A percentile compares a stretch with the other conserved stretches of the same genome.
These are phyloP conservation scores for Thryonomys swinderianus DNA, from an alignment of 2,113 vertebrate species.

Conservation along the genomic window DNA sequence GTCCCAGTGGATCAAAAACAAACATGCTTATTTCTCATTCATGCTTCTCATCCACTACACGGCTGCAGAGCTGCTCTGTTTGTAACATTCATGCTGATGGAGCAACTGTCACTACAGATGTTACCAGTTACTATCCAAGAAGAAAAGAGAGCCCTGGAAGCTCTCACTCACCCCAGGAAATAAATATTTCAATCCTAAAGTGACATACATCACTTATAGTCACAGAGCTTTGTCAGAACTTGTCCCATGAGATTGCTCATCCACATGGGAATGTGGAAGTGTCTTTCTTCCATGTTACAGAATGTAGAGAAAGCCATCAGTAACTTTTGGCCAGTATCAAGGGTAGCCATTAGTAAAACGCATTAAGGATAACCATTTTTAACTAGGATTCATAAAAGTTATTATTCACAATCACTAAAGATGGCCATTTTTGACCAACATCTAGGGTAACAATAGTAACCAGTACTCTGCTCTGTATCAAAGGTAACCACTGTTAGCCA, in stretches of 20 bases:
- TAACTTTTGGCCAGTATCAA: background rate
- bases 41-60: background rate
- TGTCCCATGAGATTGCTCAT: background rate
- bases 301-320: slow-evolving; percentile 23
- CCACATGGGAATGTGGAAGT: background rate
- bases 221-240: slow-evolving; percentile 2
- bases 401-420: background rate
- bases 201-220: background rate
- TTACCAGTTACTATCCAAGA: slow-evolving; percentile 1
- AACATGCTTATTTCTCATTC: background rate
- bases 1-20: slow-evolving; percentile 23
- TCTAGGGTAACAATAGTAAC: background rate
- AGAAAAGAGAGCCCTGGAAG: background rate
- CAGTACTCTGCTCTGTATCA: background rate
- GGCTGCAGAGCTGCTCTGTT: background rate
- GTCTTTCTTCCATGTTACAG: background rate
- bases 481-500: background rate
- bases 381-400: background rate
- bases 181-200: slow-evolving; percentile 11
- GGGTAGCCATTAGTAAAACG: background rate
- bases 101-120: background rate
- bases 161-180: background rate
- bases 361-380: background rate
- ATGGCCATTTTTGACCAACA: background rate
- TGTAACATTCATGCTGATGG: background rate